Evolutionary conservation across 2,797 vertebrate species (phyloP).

Genomic region (Pangasius djambal): DNA sequence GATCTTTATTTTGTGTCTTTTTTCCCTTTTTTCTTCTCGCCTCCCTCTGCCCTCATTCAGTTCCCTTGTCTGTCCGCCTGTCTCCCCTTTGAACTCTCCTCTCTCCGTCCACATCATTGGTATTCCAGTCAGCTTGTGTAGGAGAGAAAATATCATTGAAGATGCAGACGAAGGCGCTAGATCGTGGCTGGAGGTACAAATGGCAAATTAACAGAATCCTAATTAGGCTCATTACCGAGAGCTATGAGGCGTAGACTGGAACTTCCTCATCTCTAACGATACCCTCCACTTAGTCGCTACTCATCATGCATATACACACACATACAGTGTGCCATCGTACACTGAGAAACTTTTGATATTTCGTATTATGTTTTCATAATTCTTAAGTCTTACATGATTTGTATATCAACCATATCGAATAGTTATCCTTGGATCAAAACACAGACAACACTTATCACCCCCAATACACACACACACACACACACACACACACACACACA

Average conservation of each 20-base stretch:
- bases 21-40: constrained; percentile 39
- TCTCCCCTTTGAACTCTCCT: constrained; percentile 33
- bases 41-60: constrained; percentile 37
- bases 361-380: background rate
- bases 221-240: constrained; percentile 61
- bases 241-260: constrained; percentile 54
- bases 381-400: background rate
- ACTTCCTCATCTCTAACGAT: constrained; percentile 53
- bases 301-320: constrained; percentile 30
- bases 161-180: constrained; percentile 52
- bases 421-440: background rate
- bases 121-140: constrained; percentile 48
- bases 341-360: background rate
- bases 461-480: background rate
- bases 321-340: background rate
- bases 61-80: constrained; percentile 20
- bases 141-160: constrained; percentile 51
- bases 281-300: constrained; percentile 43
- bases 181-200: constrained; percentile 59
- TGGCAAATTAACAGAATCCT: constrained; percentile 60
- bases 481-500: background rate
- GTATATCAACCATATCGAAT: background rate
- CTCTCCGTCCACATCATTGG: constrained; percentile 39
- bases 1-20: constrained; percentile 22
- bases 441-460: background rate